These are phyloP conservation scores for Chironomus tentans DNA, from an alignment of 2,888 invertebrate genomes.

Conservation along the genomic window DNA sequence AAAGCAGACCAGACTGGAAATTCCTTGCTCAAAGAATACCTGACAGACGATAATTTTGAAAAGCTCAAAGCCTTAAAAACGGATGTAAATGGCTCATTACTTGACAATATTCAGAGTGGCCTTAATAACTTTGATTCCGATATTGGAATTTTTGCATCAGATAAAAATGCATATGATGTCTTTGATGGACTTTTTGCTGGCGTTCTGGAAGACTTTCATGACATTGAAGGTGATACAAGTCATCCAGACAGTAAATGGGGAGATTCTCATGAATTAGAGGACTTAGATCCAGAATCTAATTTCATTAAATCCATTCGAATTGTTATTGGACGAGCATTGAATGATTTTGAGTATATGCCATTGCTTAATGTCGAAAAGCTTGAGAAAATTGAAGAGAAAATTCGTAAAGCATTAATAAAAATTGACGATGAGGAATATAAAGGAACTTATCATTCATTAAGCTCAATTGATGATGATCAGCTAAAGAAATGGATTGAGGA, in stretches of 20 bases:
- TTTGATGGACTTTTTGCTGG: constrained; percentile 57
- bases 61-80: constrained; percentile 48
- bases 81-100: constrained; percentile 46
- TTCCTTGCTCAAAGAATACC: constrained; percentile 51
- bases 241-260: constrained; percentile 45
- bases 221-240: constrained; percentile 44
- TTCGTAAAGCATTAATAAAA: constrained; percentile 38
- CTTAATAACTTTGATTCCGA: constrained; percentile 54
- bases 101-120: constrained; percentile 55
- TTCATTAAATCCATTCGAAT: constrained; percentile 57
- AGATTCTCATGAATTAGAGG: constrained; percentile 39
- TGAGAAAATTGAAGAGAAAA: constrained; percentile 50
- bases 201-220: constrained; percentile 58
- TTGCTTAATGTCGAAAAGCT: constrained; percentile 54
- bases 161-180: constrained; percentile 53
- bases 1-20: not conserved
- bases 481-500: constrained; percentile 53
- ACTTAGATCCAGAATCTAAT: constrained; percentile 52
- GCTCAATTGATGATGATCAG: constrained; percentile 48
- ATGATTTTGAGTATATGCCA: constrained; percentile 56
- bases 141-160: constrained; percentile 56
- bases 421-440: constrained; percentile 48
- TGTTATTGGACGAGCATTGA: constrained; percentile 51
- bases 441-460: constrained; percentile 51
- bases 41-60: constrained; percentile 48